Evolutionary conservation across 2,113 vertebrate genomes (phyloP).

Genomic region (Cephalopterus ornatus): DNA sequence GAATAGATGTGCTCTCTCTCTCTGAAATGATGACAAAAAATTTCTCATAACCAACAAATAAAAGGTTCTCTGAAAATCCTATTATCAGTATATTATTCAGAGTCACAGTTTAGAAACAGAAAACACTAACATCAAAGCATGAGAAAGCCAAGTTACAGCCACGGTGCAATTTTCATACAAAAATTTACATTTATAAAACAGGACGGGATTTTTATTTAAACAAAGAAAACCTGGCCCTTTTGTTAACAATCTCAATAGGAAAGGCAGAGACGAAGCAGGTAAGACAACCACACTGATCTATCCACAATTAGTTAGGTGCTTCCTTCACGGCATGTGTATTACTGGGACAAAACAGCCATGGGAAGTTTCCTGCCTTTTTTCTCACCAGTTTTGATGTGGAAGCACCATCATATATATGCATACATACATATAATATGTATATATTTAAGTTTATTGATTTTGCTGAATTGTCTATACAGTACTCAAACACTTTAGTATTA

Average conservation of each 20-base stretch:
- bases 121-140: not conserved
- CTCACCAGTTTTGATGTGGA: not conserved
- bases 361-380: not conserved
- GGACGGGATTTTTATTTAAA: not conserved
- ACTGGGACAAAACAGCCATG: not conserved
- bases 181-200: not conserved
- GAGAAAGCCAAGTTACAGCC: not conserved
- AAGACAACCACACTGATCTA: not conserved
- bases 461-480: not conserved
- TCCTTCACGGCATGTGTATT: not conserved
- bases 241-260: not conserved
- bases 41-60: not conserved
- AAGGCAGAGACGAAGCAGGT: not conserved
- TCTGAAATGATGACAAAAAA: not conserved
- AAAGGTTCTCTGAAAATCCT: not conserved
- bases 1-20: not conserved
- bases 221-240: not conserved
- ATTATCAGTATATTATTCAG: not conserved
- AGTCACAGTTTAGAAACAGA: not conserved
- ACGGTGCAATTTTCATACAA: not conserved
- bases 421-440: rapidly evolving
- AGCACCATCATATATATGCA: not conserved
- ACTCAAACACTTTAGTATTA: not conserved
- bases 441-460: not conserved
- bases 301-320: not conserved